Percentiles rank a stretch among this genome's conserved stretches.
Evolutionary conservation across 2,888 invertebrate species (phyloP).

Genomic region (Lacanobia oleracea): DNA sequence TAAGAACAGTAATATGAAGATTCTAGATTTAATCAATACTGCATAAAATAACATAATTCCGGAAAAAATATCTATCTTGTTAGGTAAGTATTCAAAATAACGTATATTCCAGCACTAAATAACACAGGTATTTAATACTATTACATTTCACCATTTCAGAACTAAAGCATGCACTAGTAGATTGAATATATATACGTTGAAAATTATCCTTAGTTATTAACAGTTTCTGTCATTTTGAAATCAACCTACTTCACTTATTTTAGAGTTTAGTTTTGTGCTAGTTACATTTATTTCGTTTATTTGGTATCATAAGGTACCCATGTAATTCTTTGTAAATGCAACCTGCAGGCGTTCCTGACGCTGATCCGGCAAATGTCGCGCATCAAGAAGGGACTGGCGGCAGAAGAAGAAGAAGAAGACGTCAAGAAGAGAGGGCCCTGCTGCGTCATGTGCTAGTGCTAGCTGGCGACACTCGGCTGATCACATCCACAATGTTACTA

Average conservation of each 20-base stretch:
- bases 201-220: not conserved
- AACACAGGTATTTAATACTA: constrained; percentile 16
- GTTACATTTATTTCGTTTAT: not conserved
- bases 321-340: not conserved
- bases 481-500: not conserved
- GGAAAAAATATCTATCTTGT: not conserved
- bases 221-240: not conserved
- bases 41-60: not conserved
- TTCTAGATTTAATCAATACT: not conserved
- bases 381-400: constrained; percentile 77
- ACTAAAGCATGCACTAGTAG: constrained; percentile 39
- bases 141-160: not conserved
- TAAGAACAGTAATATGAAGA: not conserved
- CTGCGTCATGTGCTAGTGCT: constrained; percentile 77
- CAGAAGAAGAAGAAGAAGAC: constrained; percentile 62
- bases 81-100: constrained; percentile 46
- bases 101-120: constrained; percentile 14
- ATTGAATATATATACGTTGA: not conserved
- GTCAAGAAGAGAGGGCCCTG: constrained; percentile 68
- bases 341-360: constrained; percentile 83
- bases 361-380: constrained; percentile 84
- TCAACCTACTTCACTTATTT: not conserved
- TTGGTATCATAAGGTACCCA: not conserved
- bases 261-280: not conserved
- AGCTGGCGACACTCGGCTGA: constrained; percentile 46